Base-by-base conservation (phyloP, 1,140 invertebrate genomes). In the Zophobas morio region DNA sequence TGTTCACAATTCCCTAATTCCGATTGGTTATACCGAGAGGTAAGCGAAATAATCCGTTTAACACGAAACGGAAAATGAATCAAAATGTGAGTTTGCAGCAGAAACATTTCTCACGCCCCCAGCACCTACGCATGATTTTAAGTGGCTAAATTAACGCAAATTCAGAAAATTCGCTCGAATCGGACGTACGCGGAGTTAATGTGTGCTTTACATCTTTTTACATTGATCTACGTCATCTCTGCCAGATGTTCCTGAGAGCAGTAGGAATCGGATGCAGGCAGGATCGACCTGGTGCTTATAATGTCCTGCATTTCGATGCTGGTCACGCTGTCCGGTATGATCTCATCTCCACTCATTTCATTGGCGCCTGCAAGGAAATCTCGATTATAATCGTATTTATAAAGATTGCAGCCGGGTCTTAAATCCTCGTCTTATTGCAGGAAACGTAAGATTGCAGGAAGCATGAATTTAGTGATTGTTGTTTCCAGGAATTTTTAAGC, bases 351-450 rank as follows among this genome's bases (percentile, higher is more conserved):
- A 57, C 73, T 75, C 73, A 75, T 75, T 60, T 60, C 73, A 75
- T 75, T 75, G 73, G 73, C 73, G 73, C 73, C 73, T 46, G 73
- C 56, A 60, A 75, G 73, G 73, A 75, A 75, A 75, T 75, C 73
- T 75, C 73, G 73, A 75, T 75, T 75, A 75, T 75, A 75, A 75
- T 75, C 73, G 56, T 75, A 75, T 75, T 75, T 75, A 72, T 39
- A 75, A 75, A 75, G 73, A 75, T 75, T 75, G 73, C 73, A 57
- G 53, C n/a, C 49, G 54, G 56, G 33, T 57, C 56, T 60, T 57
- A 75, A 75, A 75, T 75, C 73, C 56, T 75, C 51, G 53, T 40
- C 35, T 49, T 75, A 57, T 36, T 75, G 54, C 51, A 75, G 73
- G 54, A 57, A 60, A 75, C 56, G 73, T 40, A 75, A 75, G 73